A percentile compares a stretch with the other conserved stretches of the same genome.
phyloP scores from a whole-genome alignment of 92 coral and sea anemone species.

The Micromussa lordhowensis region DNA sequence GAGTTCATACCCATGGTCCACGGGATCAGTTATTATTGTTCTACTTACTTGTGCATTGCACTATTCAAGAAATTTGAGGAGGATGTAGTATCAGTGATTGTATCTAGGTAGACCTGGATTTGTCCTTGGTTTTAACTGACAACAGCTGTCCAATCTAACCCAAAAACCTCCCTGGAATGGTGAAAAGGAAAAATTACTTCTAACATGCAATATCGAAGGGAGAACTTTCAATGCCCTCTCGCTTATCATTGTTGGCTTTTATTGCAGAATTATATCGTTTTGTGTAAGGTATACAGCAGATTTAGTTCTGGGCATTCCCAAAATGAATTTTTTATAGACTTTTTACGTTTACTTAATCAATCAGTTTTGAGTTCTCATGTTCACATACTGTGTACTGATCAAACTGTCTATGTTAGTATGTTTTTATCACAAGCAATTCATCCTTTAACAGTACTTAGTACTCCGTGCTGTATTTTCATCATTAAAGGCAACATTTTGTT shows the following conservation, averaged over 20 bases:
- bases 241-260: background rate
- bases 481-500: slow-evolving; percentile 36
- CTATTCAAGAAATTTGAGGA: background rate
- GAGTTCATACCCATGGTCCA: background rate
- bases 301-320: background rate
- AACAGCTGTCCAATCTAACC: background rate
- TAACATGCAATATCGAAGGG: no score
- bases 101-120: background rate
- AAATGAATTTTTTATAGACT: background rate
- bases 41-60: background rate
- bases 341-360: background rate
- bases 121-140: background rate
- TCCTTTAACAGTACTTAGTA: background rate
- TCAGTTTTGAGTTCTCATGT: background rate
- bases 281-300: background rate
- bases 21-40: background rate
- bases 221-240: background rate
- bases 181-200: no score
- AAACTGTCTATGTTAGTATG: background rate
- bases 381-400: background rate
- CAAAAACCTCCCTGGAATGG: no score
- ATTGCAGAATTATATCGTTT: background rate
- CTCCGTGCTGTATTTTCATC: background rate
- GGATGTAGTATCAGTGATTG: background rate
- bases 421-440: background rate